Percentiles rank a stretch among this genome's conserved stretches.
Conservation (phyloP, 2,888 invertebrate genomes). For the Meganola albula region DNA sequence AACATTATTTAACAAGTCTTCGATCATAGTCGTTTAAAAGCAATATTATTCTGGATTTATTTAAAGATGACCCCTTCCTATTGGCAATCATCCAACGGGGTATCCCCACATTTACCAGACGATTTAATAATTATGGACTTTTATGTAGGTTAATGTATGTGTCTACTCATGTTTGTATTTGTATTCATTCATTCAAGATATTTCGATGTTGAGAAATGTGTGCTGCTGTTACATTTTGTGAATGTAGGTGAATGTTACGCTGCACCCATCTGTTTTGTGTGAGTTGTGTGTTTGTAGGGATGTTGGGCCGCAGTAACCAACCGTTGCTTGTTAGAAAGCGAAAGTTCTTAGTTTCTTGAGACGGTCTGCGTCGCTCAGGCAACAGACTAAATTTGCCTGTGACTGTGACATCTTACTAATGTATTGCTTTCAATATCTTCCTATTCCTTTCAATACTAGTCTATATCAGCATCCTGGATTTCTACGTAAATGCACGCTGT, state of each 20-base stretch:
- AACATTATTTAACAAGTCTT: too few species aligned
- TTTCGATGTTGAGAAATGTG: constrained; percentile 29
- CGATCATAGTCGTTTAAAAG: constrained; percentile 37
- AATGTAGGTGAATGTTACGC: constrained; percentile 50
- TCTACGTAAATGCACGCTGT: too few species aligned
- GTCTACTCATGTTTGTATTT: constrained; percentile 40
- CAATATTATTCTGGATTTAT: constrained; percentile 66
- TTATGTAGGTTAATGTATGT: constrained; percentile 53
- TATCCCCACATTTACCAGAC: constrained; percentile 71
- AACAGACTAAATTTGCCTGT: too few species aligned
- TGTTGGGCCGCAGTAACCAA: constrained; percentile 50
- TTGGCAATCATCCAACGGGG: constrained; percentile 70
- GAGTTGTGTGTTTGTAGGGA: constrained; percentile 42
- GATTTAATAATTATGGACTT: constrained; percentile 67
- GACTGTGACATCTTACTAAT: too few species aligned
- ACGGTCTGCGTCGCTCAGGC: constrained; percentile 45
- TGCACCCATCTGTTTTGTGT: constrained; percentile 44
- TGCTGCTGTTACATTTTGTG: constrained; percentile 30
- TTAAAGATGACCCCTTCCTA: constrained; percentile 66
- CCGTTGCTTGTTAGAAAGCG: constrained; percentile 65
- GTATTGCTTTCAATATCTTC: too few species aligned
- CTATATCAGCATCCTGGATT: too few species aligned
- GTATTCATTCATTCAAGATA: constrained; percentile 41
- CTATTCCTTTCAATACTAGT: too few species aligned
- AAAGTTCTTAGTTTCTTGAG: constrained; percentile 65